Base-by-base conservation (phyloP, 1,140 invertebrate species). In the Eciton burchellii region DNA sequence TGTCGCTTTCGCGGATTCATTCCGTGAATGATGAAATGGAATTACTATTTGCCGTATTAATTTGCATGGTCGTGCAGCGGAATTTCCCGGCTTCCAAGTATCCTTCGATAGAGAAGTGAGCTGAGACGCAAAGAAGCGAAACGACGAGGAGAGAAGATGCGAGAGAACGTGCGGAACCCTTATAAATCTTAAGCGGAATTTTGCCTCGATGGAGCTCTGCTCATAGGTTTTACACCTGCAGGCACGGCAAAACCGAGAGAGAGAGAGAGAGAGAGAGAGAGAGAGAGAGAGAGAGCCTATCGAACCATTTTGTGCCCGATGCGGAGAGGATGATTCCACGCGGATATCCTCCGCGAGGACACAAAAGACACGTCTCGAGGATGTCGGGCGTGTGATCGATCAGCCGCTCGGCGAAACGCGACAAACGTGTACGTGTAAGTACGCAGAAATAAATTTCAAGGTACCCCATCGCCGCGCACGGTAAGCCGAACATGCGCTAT, bases 11-110 rank as follows among this genome's bases (percentile, higher is more conserved):
- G 29, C 74, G 86, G 89, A 91, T 92, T 91, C 91, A 91, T 92
- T 91, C 85, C 72, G n/a, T n/a, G 16, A 90, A 85, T 83, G 82
- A 84, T 86, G 73, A 88, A 76, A 70, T 83, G 82, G 85, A 87
- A 91, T 92, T 91, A 90, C 88, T 89, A 89, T 92, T 92, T 91
- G 85, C 85, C 81, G 87, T 84, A 90, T 90, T 91, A 90, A 91
- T 92, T 91, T 91, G 88, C 90, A 89, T 91, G 85, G 76, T 2
- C 24, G 59, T 52, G 49, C 19, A 8, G 41, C 35, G 35, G 43
- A 45, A 52, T 24, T 41, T 1, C 11, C 26, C 21, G 19, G 16
- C 16, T 56, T 65, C 29, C 14, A 56, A 76, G 43, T 62, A 41
- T 14, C 5, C 14, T 35, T 43, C 21, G 8, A 35, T 24, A 63